Evolutionary conservation across 2,113 vertebrate genomes (phyloP).

Genomic region (Coracopsis vasa): DNA sequence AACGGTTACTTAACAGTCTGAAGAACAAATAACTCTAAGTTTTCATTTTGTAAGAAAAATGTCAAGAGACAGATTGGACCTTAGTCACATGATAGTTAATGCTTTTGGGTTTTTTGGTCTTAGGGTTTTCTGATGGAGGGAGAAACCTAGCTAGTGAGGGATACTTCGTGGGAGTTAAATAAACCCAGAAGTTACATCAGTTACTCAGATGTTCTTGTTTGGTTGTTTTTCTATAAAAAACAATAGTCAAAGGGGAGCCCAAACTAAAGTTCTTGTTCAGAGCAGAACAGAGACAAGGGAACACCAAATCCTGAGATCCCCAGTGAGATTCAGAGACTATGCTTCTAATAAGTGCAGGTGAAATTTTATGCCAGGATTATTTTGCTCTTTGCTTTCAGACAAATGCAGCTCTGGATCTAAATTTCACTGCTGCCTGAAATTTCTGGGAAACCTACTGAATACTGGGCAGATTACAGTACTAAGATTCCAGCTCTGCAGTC

Average conservation of each 20-base stretch:
- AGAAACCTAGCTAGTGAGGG: background rate
- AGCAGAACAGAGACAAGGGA: background rate
- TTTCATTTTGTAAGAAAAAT: background rate
- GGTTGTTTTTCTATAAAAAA: background rate
- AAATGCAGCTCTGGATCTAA: background rate
- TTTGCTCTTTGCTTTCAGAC: background rate
- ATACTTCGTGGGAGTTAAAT: background rate
- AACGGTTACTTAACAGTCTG: conserved; percentile 52
- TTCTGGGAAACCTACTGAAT: background rate
- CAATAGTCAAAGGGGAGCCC: background rate
- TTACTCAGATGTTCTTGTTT: background rate
- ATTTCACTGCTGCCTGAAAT: background rate
- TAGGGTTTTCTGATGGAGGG: background rate
- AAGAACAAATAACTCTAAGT: background rate
- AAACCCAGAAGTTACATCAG: background rate
- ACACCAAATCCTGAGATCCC: background rate
- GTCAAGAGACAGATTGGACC: background rate
- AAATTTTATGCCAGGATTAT: background rate
- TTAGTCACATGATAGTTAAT: background rate
- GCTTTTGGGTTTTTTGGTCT: background rate
- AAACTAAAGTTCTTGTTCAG: background rate
- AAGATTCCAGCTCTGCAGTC: background rate
- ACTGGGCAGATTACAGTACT: background rate
- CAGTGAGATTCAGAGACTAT: background rate
- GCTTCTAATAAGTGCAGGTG: background rate